phyloP scores from a whole-genome alignment of 2,113 vertebrate species.

The Podarcis muralis region DNA sequence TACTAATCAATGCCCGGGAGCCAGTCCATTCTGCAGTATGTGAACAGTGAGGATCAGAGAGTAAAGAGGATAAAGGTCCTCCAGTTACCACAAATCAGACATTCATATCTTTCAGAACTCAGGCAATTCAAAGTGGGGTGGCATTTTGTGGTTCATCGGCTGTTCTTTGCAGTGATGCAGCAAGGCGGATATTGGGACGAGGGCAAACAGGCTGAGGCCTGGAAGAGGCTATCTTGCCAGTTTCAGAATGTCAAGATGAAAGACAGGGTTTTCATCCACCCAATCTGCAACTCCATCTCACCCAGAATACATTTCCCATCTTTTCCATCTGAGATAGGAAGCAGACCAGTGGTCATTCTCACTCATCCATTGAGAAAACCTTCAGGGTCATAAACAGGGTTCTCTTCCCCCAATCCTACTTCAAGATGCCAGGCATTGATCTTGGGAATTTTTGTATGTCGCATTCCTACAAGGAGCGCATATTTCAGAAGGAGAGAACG shows the following conservation, averaged over 20 bases:
- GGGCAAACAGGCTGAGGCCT: neutral
- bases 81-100: neutral
- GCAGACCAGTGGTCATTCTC: neutral
- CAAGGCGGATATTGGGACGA: too few relatives aligned
- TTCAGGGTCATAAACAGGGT: neutral
- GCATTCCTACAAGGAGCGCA: too few relatives aligned
- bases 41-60: neutral
- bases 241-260: neutral
- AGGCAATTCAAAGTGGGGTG: neutral
- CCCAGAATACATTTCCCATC: neutral
- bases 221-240: neutral
- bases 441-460: too few relatives aligned
- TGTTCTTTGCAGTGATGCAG: neutral
- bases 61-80: neutral
- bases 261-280: neutral
- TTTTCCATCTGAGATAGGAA: neutral
- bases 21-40: neutral
- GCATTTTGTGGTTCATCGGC: neutral
- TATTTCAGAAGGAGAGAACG: too few relatives aligned
- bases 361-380: neutral
- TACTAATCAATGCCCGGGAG: too few relatives aligned
- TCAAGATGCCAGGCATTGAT: too few relatives aligned
- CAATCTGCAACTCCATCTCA: neutral
- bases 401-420: too few relatives aligned
- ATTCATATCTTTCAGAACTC: neutral